Conservation (phyloP, 1,140 invertebrate genomes). For the Chrysoperla carnea region DNA sequence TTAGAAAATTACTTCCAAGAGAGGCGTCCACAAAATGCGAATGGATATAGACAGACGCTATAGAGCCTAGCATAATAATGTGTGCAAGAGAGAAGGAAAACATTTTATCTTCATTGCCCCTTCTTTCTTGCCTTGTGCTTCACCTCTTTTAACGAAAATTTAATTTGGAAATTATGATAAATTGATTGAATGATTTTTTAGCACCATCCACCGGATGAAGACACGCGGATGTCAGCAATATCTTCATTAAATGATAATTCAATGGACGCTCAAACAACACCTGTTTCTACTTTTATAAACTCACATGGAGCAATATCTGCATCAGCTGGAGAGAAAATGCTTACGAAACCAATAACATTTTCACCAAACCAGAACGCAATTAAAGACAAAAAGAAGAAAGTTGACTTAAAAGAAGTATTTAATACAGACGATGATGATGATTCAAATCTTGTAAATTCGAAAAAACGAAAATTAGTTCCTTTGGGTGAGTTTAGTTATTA, state of each 20-base stretch:
- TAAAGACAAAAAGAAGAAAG: conserved; percentile 22
- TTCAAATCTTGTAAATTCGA: conserved; percentile 33
- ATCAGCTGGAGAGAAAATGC: background rate
- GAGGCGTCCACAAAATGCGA: no score
- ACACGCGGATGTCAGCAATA: conserved; percentile 11
- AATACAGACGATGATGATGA: conserved; percentile 83
- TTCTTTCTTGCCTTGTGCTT: no score
- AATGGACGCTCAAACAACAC: background rate
- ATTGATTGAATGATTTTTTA: no score
- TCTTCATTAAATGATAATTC: background rate
- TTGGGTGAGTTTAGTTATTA: conserved; percentile 31
- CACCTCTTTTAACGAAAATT: no score
- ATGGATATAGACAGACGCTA: no score
- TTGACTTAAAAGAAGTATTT: conserved; percentile 74
- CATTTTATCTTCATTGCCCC: no score
- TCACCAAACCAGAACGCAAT: conserved; percentile 22
- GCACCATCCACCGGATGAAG: conserved; percentile 16
- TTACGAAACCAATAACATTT: conserved; percentile 2
- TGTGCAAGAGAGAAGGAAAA: no score
- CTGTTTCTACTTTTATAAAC: background rate
- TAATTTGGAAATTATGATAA: no score
- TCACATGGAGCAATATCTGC: background rate
- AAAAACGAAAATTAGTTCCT: conserved; percentile 72
- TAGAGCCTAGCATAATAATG: no score
- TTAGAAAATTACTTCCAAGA: no score